These are phyloP conservation scores for Sander lucioperca DNA, from an alignment of 2,113 vertebrate genomes.

Conservation along the genomic window DNA sequence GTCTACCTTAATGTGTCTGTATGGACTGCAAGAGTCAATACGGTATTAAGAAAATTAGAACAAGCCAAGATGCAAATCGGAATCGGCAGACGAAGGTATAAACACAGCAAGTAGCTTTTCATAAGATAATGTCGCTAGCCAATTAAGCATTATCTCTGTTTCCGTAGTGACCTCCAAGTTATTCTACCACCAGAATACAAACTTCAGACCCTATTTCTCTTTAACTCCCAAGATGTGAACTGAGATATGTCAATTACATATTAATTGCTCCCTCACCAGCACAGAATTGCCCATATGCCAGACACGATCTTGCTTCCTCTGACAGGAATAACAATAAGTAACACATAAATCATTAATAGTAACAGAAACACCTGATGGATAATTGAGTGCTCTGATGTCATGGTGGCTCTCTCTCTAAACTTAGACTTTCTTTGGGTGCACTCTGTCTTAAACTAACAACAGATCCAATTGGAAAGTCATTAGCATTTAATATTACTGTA, in stretches of 20 bases:
- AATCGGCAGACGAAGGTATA: constrained; percentile 2
- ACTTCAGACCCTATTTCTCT: constrained; percentile 24
- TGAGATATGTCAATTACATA: constrained; percentile 32
- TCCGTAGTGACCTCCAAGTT: constrained; percentile 42
- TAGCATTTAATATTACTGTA: constrained; percentile 81
- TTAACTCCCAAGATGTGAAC: background rate
- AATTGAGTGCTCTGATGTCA: constrained; percentile 22
- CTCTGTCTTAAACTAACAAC: constrained; percentile 74
- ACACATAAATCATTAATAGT: constrained; percentile 32
- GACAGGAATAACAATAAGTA: constrained; percentile 32
- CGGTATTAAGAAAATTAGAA: constrained; percentile 5
- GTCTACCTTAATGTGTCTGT: constrained; percentile 9
- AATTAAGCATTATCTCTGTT: constrained; percentile 50
- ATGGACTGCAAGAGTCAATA: constrained; percentile 10
- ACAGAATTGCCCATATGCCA: constrained; percentile 8
- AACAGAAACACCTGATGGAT: constrained; percentile 59
- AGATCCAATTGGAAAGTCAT: constrained; percentile 76
- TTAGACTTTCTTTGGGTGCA: constrained; percentile 54
- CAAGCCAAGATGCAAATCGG: constrained; percentile 14
- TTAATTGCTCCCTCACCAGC: constrained; percentile 33
- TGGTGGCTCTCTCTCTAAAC: constrained; percentile 44
- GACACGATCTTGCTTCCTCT: background rate
- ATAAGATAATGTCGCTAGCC: constrained; percentile 26
- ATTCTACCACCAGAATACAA: constrained; percentile 9
- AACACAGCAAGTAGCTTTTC: constrained; percentile 7